Evolutionary conservation across 1,140 invertebrate genomes (phyloP), one percentile per base, ranked within the genome.

Genomic region (Drosophila malerkotliana): DNA sequence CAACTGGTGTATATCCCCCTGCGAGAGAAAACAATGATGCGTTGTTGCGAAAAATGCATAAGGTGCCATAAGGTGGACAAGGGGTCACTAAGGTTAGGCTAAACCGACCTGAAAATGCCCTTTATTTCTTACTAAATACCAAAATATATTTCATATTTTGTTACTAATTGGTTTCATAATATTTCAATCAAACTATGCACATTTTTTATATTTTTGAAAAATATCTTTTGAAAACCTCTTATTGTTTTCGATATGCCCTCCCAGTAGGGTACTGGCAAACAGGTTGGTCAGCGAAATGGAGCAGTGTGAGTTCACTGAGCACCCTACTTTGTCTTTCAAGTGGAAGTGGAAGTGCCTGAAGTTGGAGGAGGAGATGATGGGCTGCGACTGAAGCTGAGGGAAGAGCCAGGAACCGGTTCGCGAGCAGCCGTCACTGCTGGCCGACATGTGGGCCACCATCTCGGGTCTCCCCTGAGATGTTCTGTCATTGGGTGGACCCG

Each of bases 221-320:
- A 0, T 28, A 6, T 28, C 1, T 6, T 0, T 28, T 5, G 1
- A 28, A 7, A 28, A 28, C 26, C 26, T 28, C 26, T 6, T 7
- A 28, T 28, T 28, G 26, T 6, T 28, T 28, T 4, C 3, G 10
- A 37, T 37, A 37, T n/a, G 10, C 34, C 34, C 34, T 37, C 9
- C 4, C 34, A 4, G 34, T 37, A 37, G 34, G 41, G 41, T 18
- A 7, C 41, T 32, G 10, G 14, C 15, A 85, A 87, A 88, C 83
- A 87, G 82, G 82, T 88, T 88, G 76, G 30, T 49, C 79, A 66
- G 66, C 60, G 79, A 87, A 88, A 87, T 87, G 82, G 82, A 87
- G 63, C 67, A 64, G 14, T 15, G 10, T 8, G 53, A 44, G 74
- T 74, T 88, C 83, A 79, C 83, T 8, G 53, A 44, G 74, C 78